Base-by-base conservation (phyloP, 2,888 invertebrate genomes). In the Eristalis intricaria region DNA sequence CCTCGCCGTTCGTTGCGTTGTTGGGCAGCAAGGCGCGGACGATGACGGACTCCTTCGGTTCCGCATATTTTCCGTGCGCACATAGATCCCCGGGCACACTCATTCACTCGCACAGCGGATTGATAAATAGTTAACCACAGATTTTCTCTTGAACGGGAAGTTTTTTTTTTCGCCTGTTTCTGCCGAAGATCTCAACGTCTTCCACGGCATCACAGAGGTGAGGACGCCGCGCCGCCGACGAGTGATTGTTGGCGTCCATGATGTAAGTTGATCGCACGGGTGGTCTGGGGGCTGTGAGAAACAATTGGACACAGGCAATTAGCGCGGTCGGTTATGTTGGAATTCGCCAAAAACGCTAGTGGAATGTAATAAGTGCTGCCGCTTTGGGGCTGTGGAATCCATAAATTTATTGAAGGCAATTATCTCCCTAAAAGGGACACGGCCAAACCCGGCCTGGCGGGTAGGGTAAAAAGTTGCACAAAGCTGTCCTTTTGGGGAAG, bases 241-340 rank as follows among this genome's bases (percentile, higher is more conserved):
- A 56, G 43, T 68, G 76, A 61, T 73, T 40, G 61, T 26, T 65
- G 65, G 56, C 58, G 35, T 58, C 35, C 35, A 74, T 78, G 76
- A 63, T 83, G 64, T 78, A 84, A 68, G 68, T 15, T 19, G 43
- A 15, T 73, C 22, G 40, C 29, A 71, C 23, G 71, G 75, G 82
- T 70, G 78, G 74, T 68, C 78, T 32, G 32, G 32, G 35, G 68
- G 19, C 63, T 75, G 68, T 68, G 50, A 43, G 69, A 86, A 83
- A 86, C 86, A 86, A 86, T 86, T 86, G 83, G 74, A 83, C 78
- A 79, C 70, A 82, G 79, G 70, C 83, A 86, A 86, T 86, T 86
- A 86, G 83, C 78, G 35, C 61, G 60, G 50, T 66, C 71, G 70
- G n/a, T 35, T 74, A 78, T 76, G 78, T 66, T 43, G 83, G 78